These are phyloP conservation scores for Actenoides hombroni DNA, from an alignment of 2,113 vertebrate genomes.

Conservation along the genomic window DNA sequence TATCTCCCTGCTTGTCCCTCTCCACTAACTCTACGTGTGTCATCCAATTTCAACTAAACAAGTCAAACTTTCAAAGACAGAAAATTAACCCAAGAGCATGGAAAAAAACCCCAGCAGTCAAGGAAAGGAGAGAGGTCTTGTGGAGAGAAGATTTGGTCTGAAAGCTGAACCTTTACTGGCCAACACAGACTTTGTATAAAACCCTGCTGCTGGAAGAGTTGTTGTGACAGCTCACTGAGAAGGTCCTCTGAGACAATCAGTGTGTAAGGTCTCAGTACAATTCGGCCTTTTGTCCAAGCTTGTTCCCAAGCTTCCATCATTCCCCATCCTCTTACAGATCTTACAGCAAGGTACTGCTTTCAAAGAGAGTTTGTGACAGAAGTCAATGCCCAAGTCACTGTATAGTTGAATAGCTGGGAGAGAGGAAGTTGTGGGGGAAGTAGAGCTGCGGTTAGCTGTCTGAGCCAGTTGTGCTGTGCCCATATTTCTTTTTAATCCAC, in stretches of 20 bases:
- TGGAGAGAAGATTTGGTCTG: not conserved
- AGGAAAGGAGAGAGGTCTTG: not conserved
- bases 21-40: not conserved
- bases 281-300: not conserved
- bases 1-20: not conserved
- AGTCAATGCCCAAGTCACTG: not conserved
- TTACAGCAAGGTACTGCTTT: not conserved
- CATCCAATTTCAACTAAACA: not conserved
- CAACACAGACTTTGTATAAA: not conserved
- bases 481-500: not conserved
- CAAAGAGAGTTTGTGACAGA: not conserved
- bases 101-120: not conserved
- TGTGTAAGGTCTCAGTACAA: not conserved
- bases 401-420: not conserved
- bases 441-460: not conserved
- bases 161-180: not conserved
- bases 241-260: not conserved
- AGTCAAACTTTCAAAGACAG: not conserved
- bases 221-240: not conserved
- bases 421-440: not conserved
- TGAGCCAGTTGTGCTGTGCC: rapidly evolving
- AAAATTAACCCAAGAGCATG: not conserved
- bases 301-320: not conserved
- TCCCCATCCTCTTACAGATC: not conserved
- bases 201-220: not conserved